Evolutionary conservation across 1,140 invertebrate genomes (phyloP).

Genomic region (Mercenaria mercenaria): DNA sequence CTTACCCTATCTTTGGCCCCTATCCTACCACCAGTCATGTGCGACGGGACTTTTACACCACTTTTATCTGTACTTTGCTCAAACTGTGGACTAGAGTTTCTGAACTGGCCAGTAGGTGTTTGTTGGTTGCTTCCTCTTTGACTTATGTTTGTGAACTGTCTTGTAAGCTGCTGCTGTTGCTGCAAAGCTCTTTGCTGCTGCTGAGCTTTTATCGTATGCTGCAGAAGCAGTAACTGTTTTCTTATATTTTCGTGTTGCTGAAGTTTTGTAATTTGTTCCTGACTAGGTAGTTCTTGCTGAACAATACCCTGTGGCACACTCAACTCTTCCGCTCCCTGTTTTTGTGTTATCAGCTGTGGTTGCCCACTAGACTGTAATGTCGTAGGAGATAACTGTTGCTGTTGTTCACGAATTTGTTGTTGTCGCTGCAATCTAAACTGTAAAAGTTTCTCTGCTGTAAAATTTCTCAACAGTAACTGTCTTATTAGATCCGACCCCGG

Average conservation of each 20-base stretch:
- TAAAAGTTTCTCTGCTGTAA: background rate
- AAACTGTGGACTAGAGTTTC: background rate
- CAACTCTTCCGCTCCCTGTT: background rate
- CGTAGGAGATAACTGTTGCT: background rate
- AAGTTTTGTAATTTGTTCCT: background rate
- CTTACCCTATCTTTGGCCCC: conserved; percentile 31
- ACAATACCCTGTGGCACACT: background rate
- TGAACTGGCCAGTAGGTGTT: background rate
- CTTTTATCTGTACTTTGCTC: background rate
- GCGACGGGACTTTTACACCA: background rate
- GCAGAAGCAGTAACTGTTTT: conserved; percentile 6
- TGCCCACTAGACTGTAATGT: too few species aligned
- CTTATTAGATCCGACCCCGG: background rate
- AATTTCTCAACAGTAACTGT: conserved; percentile 13
- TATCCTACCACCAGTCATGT: conserved; percentile 8
- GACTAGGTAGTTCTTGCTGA: background rate
- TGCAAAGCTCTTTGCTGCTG: background rate
- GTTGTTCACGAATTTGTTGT: background rate
- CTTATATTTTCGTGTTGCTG: conserved; percentile 37
- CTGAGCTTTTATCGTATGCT: background rate
- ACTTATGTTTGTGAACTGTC: background rate
- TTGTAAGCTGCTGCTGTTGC: background rate
- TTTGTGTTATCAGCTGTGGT: background rate
- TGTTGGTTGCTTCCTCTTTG: background rate
- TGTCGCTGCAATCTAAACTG: conserved; percentile 8